Percentiles rank a stretch among this genome's conserved stretches.
phyloP scores from a whole-genome alignment of 92 coral and sea anemone species.

The Metridium senile region DNA sequence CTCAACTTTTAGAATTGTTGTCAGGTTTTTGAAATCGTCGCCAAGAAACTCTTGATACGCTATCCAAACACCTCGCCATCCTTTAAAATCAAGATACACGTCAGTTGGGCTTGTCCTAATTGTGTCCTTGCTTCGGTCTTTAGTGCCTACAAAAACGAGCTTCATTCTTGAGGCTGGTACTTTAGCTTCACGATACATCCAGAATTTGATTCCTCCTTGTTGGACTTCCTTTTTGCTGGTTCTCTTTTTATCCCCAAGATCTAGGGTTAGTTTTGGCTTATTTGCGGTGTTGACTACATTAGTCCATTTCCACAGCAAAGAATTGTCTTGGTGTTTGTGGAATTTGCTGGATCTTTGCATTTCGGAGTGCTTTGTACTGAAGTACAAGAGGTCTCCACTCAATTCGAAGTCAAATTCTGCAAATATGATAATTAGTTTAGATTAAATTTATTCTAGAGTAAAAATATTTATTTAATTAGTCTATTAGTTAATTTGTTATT shows the following conservation, averaged over 20 bases:
- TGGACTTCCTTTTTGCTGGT: neutral
- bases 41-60: conserved; percentile 19
- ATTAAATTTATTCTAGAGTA: too few species aligned
- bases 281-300: neutral
- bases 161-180: conserved; percentile 8
- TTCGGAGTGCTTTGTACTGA: neutral
- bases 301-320: conserved; percentile 3
- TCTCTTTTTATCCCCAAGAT: neutral
- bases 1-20: neutral
- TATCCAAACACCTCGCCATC: conserved; percentile 41
- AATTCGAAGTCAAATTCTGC: neutral
- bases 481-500: too few species aligned
- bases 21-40: neutral
- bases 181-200: conserved; percentile 53
- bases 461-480: too few species aligned
- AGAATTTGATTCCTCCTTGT: conserved; percentile 56
- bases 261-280: neutral
- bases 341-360: neutral
- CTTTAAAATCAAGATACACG: conserved; percentile 27
- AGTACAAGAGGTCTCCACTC: neutral
- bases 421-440: too few species aligned
- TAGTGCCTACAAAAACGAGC: conserved; percentile 2
- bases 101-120: neutral
- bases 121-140: neutral
- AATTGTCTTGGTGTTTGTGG: neutral